Conservation (phyloP, 2,888 invertebrate species). For the Tholera decimalis region DNA sequence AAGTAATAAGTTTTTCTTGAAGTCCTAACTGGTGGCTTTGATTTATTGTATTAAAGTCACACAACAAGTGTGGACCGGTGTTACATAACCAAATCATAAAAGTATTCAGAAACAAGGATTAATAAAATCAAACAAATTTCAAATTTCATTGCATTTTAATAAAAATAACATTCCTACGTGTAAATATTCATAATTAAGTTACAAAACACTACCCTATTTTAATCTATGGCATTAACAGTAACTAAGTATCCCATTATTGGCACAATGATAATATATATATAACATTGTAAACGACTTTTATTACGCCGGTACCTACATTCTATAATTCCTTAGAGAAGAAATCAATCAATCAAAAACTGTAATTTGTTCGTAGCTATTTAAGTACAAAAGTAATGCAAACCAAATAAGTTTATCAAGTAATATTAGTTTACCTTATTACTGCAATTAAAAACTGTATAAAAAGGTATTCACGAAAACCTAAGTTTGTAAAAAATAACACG, state of each 20-base stretch:
- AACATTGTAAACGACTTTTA: constrained; percentile 38
- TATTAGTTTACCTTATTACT: too few relatives aligned
- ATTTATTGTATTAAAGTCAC: too few relatives aligned
- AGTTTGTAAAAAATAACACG: neutral
- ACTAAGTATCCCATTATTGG: constrained; percentile 78
- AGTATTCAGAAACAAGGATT: neutral
- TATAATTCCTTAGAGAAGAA: constrained; percentile 13
- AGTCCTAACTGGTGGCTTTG: too few relatives aligned
- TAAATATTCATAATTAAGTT: constrained; percentile 81
- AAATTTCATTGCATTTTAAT: constrained; percentile 80
- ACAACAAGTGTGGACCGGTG: too few relatives aligned
- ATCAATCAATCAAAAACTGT: constrained; percentile 15
- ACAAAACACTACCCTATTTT: constrained; percentile 81
- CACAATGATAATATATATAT: constrained; percentile 70
- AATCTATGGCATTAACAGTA: constrained; percentile 69
- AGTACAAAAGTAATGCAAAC: constrained; percentile 55
- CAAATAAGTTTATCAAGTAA: constrained; percentile 9
- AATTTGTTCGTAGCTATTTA: constrained; percentile 41
- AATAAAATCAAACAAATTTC: constrained; percentile 32
- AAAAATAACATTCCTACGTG: constrained; percentile 87
- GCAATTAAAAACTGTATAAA: neutral
- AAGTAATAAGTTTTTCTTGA: too few relatives aligned
- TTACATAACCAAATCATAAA: neutral
- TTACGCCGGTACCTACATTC: constrained; percentile 21
- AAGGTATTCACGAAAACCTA: neutral